Percentiles rank a stretch among this genome's conserved stretches.
phyloP scores from a whole-genome alignment of 2,797 vertebrate species.

The Gymnopithys bicolor region DNA sequence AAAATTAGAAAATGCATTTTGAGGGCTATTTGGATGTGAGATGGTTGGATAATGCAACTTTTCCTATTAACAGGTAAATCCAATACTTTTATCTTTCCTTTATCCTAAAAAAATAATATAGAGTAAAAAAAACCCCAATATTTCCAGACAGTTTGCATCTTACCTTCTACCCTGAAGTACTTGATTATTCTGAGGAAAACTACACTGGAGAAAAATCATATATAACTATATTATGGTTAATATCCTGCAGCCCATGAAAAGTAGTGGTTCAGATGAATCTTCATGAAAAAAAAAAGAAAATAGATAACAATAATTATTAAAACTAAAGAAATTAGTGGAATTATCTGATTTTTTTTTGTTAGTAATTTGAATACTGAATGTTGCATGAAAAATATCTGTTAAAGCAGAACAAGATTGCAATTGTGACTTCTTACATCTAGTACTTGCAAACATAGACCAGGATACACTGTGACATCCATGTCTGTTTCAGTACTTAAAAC shows the following conservation, averaged over 20 bases:
- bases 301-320: neutral
- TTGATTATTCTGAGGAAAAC: neutral
- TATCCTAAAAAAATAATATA: neutral
- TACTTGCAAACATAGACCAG: neutral
- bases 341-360: neutral
- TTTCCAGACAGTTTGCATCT: neutral
- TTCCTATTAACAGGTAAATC: neutral
- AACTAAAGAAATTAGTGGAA: neutral
- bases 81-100: neutral
- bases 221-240: neutral
- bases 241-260: neutral
- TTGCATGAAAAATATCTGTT: neutral
- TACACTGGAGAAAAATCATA: neutral
- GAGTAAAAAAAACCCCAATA: too few relatives aligned
- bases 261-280: neutral
- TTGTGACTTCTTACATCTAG: neutral
- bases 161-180: neutral
- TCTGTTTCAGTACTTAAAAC: neutral
- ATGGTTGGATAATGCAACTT: neutral
- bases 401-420: neutral
- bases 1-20: neutral
- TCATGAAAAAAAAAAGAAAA: neutral
- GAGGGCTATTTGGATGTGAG: neutral
- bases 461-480: neutral
- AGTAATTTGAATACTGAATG: neutral